phyloP scores from a whole-genome alignment of 2,113 vertebrate species.

The Brienomyrus brachyistius region DNA sequence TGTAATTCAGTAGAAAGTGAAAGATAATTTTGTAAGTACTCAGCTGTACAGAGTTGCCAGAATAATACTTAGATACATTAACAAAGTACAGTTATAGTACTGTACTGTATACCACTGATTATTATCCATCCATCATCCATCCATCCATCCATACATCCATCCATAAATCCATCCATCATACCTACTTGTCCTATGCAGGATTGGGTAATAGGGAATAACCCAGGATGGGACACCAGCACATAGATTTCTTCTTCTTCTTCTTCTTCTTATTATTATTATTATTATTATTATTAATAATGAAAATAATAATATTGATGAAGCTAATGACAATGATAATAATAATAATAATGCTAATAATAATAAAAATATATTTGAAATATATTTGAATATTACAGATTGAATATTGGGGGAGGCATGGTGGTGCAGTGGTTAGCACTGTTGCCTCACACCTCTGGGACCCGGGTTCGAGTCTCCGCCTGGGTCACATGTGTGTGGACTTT shows the following conservation, averaged over 20 bases:
- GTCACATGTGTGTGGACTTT: no score
- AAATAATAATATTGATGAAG: no score
- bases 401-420: no score
- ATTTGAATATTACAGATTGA: no score
- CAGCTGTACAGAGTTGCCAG: neutral
- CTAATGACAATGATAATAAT: neutral
- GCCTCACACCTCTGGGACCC: no score
- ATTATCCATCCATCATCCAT: neutral
- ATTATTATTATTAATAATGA: neutral
- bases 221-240: neutral
- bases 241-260: neutral
- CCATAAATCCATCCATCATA: no score
- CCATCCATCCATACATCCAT: no score
- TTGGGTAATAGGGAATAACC: neutral
- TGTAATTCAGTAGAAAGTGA: neutral
- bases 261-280: neutral
- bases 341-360: neutral
- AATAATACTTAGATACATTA: neutral
- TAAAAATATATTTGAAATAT: neutral
- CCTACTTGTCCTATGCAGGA: no score
- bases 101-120: neutral
- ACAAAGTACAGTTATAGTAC: neutral
- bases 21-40: neutral
- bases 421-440: no score
- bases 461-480: no score